Evolutionary conservation across 2,888 invertebrate genomes (phyloP).

Genomic region (Caenorhabditis afra): DNA sequence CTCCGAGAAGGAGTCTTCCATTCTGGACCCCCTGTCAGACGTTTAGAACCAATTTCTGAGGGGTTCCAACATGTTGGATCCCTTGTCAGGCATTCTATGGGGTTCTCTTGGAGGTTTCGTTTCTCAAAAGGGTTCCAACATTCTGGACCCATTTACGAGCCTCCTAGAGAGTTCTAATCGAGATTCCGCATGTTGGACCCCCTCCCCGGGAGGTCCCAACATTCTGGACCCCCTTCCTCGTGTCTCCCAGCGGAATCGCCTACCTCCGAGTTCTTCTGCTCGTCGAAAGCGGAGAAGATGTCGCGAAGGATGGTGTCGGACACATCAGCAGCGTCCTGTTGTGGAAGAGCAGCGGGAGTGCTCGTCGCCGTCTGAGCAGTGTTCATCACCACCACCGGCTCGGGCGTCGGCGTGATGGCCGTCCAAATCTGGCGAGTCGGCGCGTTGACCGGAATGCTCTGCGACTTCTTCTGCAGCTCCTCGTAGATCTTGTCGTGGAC

Average conservation of each 20-base stretch:
- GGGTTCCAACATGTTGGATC: no score
- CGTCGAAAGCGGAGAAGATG: conserved; percentile 68
- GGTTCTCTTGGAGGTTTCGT: no score
- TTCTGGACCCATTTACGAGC: no score
- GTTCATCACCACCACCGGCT: conserved; percentile 44
- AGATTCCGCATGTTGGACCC: no score
- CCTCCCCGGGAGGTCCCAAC: no score
- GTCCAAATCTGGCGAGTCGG: conserved; percentile 67
- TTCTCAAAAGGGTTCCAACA: no score
- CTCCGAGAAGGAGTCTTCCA: no score
- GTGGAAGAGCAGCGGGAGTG: conserved; percentile 19
- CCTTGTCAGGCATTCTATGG: no score
- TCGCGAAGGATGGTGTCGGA: conserved; percentile 63
- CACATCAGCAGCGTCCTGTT: conserved; percentile 52
- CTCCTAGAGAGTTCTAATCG: no score
- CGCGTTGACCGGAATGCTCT: conserved; percentile 65
- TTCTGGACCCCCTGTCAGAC: no score
- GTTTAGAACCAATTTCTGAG: no score
- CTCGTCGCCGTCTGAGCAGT: conserved; percentile 17
- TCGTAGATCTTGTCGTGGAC: conserved; percentile 67
- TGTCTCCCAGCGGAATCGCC: conserved; percentile 2
- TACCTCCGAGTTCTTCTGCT: conserved; percentile 59
- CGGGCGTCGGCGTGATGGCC: conserved; percentile 65
- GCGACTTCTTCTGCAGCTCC: conserved; percentile 65
- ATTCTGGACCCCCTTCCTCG: no score